phyloP scores from a whole-genome alignment of 2,888 invertebrate genomes.

The Meganola albula region DNA sequence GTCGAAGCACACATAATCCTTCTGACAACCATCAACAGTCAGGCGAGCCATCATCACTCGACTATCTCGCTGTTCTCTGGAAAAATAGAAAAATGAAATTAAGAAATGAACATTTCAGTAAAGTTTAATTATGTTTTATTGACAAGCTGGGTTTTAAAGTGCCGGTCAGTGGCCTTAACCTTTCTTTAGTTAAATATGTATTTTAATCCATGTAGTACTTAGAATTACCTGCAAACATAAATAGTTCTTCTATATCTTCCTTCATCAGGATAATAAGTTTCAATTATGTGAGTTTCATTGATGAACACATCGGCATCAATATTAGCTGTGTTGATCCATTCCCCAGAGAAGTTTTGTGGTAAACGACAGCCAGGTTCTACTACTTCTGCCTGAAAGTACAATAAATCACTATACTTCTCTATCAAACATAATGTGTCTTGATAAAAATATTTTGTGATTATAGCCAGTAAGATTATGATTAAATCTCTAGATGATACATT shows the following conservation, averaged over 20 bases:
- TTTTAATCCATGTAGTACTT: no score
- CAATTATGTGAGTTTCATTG: constrained; percentile 97
- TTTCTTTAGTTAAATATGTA: no score
- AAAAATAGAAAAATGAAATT: constrained; percentile 14
- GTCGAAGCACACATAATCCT: constrained; percentile 98
- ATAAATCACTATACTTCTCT: no score
- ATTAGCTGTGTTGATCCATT: constrained; percentile 98
- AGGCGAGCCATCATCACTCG: constrained; percentile 97
- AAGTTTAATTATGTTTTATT: no score
- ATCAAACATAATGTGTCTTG: no score
- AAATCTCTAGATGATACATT: no score
- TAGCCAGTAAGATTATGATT: no score
- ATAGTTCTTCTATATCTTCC: constrained; percentile 91
- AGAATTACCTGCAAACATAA: constrained; percentile 87
- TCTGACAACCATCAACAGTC: constrained; percentile 97
- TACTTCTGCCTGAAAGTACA: constrained; percentile 85
- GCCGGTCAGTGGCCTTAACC: no score
- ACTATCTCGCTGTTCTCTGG: constrained; percentile 90
- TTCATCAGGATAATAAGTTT: constrained; percentile 96
- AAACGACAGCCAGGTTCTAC: constrained; percentile 94
- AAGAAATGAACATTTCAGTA: no score
- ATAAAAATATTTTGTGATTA: no score
- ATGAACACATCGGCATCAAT: constrained; percentile 96
- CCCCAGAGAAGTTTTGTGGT: constrained; percentile 95
- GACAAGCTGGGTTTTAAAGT: no score